Evolutionary conservation across 2,797 vertebrate genomes (phyloP).

Genomic region (Diplodus sargus): DNA sequence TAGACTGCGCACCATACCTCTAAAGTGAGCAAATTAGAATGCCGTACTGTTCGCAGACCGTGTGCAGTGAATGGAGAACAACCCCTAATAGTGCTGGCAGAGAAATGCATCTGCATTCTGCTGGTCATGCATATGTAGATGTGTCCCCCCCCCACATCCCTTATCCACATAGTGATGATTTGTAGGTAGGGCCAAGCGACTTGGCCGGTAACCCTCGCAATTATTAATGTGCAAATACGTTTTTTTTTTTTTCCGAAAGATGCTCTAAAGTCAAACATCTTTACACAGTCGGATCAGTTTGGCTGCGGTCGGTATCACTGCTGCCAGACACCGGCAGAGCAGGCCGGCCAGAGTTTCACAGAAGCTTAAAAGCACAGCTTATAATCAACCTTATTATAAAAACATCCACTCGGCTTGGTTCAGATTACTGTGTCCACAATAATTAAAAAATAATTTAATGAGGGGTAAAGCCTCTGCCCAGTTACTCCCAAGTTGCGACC

Average conservation of each 20-base stretch:
- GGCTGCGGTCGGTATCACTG: conserved; percentile 23
- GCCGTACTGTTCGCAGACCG: conserved; percentile 65
- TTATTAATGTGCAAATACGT: conserved; percentile 71
- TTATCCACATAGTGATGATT: conserved; percentile 63
- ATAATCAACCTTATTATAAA: conserved; percentile 32
- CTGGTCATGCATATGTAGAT: conserved; percentile 78
- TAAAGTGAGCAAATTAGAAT: conserved; percentile 79
- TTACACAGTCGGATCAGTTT: conserved; percentile 32
- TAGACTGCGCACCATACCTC: conserved; percentile 54
- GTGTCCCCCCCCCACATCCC: neutral
- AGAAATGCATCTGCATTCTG: conserved; percentile 78
- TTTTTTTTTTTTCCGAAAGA: conserved; percentile 50
- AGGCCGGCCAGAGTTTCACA: conserved; percentile 5
- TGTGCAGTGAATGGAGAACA: conserved; percentile 77
- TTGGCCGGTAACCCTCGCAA: conserved; percentile 65
- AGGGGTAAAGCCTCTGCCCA: conserved; percentile 6
- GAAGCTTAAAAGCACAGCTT: conserved; percentile 22
- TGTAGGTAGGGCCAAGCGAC: conserved; percentile 59
- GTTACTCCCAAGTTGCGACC: neutral
- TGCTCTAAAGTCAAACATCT: conserved; percentile 38
- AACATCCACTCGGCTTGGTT: conserved; percentile 29
- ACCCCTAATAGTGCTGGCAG: conserved; percentile 70
- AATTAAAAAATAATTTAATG: conserved; percentile 37
- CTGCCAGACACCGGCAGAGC: conserved; percentile 12
- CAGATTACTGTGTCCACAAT: conserved; percentile 25